These are phyloP conservation scores for Micrastur ruficollis DNA, from an alignment of 2,797 vertebrate species.

Conservation along the genomic window DNA sequence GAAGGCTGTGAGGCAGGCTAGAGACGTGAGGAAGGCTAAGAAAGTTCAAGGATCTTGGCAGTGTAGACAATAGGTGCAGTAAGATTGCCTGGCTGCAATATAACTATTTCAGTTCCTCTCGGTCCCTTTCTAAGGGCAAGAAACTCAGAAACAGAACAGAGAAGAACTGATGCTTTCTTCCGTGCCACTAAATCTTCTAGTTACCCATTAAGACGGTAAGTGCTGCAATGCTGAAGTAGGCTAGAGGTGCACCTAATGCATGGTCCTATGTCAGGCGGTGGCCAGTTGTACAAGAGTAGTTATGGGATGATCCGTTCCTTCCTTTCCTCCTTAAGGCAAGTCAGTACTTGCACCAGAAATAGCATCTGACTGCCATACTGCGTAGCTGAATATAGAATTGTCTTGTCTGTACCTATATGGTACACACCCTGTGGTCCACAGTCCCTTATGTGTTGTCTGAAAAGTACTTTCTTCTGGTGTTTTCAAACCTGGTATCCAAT, in stretches of 20 bases:
- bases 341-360: not conserved
- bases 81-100: not conserved
- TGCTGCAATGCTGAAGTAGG: not conserved
- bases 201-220: not conserved
- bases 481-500: not conserved
- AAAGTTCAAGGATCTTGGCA: not conserved
- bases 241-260: not conserved
- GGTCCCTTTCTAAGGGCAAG: not conserved
- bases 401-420: not conserved
- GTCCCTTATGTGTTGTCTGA: not conserved
- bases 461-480: not conserved
- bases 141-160: not conserved
- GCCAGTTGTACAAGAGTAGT: not conserved
- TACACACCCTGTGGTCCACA: not conserved
- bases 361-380: not conserved
- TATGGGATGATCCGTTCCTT: not conserved
- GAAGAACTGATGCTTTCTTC: not conserved
- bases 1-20: not conserved
- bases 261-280: not conserved
- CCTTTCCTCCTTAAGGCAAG: not conserved
- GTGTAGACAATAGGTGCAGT: rapidly evolving
- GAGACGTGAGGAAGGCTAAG: not conserved
- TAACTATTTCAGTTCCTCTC: not conserved
- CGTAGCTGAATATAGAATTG: not conserved
- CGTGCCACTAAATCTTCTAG: not conserved